These are phyloP conservation scores for Glyphotaelius pellucidus DNA, from an alignment of 2,888 invertebrate genomes.

Conservation along the genomic window DNA sequence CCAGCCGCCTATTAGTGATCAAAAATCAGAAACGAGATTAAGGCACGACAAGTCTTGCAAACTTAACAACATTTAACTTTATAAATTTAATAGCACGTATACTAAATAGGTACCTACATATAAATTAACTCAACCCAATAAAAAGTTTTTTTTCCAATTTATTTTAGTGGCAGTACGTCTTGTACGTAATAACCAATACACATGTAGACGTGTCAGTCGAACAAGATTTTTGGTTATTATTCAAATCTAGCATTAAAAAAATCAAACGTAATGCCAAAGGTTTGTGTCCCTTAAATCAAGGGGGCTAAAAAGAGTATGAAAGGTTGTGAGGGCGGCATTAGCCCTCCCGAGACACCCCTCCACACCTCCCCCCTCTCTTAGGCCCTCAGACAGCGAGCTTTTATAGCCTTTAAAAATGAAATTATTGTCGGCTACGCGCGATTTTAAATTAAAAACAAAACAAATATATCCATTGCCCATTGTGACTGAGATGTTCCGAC, in stretches of 20 bases:
- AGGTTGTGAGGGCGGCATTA: conserved; percentile 58
- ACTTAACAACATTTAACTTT: no score
- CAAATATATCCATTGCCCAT: conserved; percentile 58
- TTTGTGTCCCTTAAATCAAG: conserved; percentile 53
- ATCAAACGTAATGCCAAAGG: conserved; percentile 8
- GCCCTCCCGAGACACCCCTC: conserved; percentile 59
- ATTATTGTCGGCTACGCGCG: conserved; percentile 64
- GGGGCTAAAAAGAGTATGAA: conserved; percentile 55
- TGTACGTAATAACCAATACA: no score
- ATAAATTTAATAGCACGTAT: no score
- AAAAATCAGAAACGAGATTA: no score
- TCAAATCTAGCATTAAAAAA: background rate
- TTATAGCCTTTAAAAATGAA: conserved; percentile 65
- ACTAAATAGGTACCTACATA: no score
- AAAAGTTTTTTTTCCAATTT: no score
- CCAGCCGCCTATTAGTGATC: no score
- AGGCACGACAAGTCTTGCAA: no score
- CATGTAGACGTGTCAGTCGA: background rate
- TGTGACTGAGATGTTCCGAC: conserved; percentile 27
- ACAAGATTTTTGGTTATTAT: background rate
- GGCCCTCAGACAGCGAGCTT: conserved; percentile 55
- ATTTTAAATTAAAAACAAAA: conserved; percentile 64
- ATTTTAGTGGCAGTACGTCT: no score
- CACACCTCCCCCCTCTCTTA: conserved; percentile 15
- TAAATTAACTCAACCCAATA: no score